These are phyloP conservation scores for Melanerpes formicivorus DNA, from an alignment of 2,113 vertebrate genomes.

Conservation along the genomic window DNA sequence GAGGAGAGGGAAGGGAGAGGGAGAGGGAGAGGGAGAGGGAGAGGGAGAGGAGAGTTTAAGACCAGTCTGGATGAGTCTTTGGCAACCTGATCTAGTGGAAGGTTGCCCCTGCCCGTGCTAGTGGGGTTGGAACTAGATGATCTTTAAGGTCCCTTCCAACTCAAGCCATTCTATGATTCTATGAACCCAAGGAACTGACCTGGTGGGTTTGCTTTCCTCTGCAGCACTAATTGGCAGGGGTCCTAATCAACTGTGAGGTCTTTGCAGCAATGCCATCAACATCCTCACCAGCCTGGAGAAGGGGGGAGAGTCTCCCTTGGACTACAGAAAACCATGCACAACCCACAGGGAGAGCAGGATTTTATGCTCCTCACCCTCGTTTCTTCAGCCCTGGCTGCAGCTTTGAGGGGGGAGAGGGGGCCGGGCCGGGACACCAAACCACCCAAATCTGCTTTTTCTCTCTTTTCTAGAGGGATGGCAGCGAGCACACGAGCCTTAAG, in stretches of 20 bases:
- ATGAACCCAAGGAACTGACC: background rate
- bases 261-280: accelerated
- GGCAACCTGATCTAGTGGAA: too few relatives aligned
- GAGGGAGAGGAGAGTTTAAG: too few relatives aligned
- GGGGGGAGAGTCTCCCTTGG: background rate
- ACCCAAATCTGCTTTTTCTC: too few relatives aligned
- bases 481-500: accelerated
- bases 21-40: too few relatives aligned
- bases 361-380: background rate
- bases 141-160: too few relatives aligned
- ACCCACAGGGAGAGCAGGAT: background rate
- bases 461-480: background rate
- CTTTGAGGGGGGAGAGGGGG: background rate
- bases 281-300: accelerated
- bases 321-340: background rate
- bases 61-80: too few relatives aligned
- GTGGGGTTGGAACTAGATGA: too few relatives aligned
- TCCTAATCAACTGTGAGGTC: accelerated
- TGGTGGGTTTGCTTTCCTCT: background rate
- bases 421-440: too few relatives aligned
- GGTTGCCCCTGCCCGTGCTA: too few relatives aligned
- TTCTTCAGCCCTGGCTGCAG: background rate
- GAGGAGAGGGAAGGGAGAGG: too few relatives aligned
- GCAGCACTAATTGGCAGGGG: accelerated
- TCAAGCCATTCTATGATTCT: too few relatives aligned